Conservation (phyloP, 2,113 vertebrate genomes). For the Labrus mixtus region DNA sequence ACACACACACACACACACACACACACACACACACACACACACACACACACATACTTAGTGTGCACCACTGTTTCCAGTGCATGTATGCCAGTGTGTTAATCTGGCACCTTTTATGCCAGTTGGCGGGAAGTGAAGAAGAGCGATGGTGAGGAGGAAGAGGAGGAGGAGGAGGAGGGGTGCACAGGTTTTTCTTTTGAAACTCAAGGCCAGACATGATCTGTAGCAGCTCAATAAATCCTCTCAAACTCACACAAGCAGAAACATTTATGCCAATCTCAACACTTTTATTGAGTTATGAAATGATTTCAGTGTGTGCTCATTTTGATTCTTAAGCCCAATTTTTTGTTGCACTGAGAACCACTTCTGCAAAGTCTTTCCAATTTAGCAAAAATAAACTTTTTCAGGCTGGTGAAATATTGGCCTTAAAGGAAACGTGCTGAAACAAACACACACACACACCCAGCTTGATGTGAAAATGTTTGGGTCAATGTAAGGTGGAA, state of each 20-base stretch:
- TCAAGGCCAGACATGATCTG: constrained; percentile 27
- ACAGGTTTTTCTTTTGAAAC: constrained; percentile 23
- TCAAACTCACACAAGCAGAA: constrained; percentile 17
- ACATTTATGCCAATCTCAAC: constrained; percentile 1
- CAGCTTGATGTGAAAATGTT: not conserved
- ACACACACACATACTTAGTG: constrained; percentile 7
- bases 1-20: not conserved
- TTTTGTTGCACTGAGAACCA: not conserved
- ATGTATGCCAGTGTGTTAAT: constrained; percentile 57
- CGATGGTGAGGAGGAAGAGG: not conserved
- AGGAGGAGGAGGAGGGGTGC: not conserved
- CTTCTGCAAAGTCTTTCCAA: not conserved
- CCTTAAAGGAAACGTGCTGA: not conserved
- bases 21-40: constrained; percentile 14
- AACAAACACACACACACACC: not conserved
- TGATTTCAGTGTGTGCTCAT: not conserved
- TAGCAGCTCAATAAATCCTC: constrained; percentile 30
- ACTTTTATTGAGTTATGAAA: not conserved
- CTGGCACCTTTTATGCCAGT: constrained; percentile 47
- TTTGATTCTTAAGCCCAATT: not conserved
- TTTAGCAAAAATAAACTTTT: not conserved
- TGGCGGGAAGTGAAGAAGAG: constrained; percentile 35
- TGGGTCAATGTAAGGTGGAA: not conserved
- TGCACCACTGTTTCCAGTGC: constrained; percentile 25
- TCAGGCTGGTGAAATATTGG: not conserved